Evolutionary conservation across 2,797 vertebrate genomes (phyloP).

Genomic region (Xenops minutus): DNA sequence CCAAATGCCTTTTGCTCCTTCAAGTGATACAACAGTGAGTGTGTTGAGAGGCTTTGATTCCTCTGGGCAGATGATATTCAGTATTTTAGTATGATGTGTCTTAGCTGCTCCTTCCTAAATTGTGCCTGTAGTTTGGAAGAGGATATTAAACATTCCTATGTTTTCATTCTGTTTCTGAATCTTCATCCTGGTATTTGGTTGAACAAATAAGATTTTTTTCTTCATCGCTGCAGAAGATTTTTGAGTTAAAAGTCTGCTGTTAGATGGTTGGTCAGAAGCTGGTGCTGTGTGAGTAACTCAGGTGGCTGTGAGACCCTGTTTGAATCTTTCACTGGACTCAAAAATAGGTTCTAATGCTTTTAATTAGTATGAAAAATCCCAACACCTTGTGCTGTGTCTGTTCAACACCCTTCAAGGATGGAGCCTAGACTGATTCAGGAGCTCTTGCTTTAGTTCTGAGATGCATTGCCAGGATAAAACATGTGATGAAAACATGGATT

Average conservation of each 20-base stretch:
- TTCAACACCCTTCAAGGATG: background rate
- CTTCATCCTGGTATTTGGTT: background rate
- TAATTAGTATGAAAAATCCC: background rate
- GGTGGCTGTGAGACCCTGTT: background rate
- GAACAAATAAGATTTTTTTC: background rate
- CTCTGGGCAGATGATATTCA: background rate
- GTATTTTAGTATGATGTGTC: background rate
- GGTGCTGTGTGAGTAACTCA: background rate
- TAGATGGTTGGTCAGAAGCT: background rate
- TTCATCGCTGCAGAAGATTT: background rate
- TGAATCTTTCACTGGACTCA: background rate
- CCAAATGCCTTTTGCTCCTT: background rate
- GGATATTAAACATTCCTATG: background rate
- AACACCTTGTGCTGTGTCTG: fast-evolving
- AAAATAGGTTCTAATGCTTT: background rate
- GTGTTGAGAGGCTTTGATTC: background rate
- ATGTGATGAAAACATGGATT: background rate
- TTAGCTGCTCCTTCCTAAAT: background rate
- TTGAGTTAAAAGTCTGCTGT: background rate
- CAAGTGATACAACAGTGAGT: fast-evolving
- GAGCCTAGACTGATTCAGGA: background rate
- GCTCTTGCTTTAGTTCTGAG: background rate
- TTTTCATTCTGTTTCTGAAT: background rate
- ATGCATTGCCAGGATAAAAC: background rate
- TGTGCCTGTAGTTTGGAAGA: background rate